Base-by-base conservation (phyloP, 2,113 vertebrate species). In the Cavia porcellus region DNA sequence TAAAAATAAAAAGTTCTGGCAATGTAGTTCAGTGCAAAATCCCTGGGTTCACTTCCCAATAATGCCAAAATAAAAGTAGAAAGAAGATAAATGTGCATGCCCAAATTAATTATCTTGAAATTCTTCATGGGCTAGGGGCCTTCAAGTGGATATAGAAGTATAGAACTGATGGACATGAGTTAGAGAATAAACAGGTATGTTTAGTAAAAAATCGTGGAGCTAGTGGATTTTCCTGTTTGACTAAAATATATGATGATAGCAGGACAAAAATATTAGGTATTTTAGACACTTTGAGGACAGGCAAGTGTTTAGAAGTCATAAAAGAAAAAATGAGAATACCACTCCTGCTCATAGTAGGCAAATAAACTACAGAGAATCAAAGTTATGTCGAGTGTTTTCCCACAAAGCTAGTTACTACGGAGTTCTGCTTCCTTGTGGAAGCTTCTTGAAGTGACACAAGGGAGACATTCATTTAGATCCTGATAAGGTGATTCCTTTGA, bases 361-460 rank as follows among this genome's bases (percentile, higher is more conserved):
- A 97, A 61, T 85, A 32, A 64, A 7, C 92, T 90, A 32, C 81
- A 92, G 5, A 62, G 24, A 90, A 89, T 88, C 85, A 90, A 84
- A 74, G 55, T 88, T 85, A 64, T 82, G 52, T 95, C 30, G 24
- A 79, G 72, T 70, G 62, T 11, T 83, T 90, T 92, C 35, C 15
- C 83, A 89, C 4, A 85, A 24, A 87, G 9, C 17, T 64, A 42
- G 87, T 57, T 64, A 32, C 28, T 22, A 30, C 1, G 77, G 35
- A 20, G 32, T 86, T 2, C 0, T 59, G 64, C 45, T 86, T 96
- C n/a, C n/a, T 47, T 55, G 24, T 86, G 62, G 91, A 96, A 85
- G 5, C 30, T 88, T 59, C 59, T 12, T 81, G 72, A 88, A 30
- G 24, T 94, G 47, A 92, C 15, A 64, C 79, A 92, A 77, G 4